Percentiles rank a stretch among this genome's conserved stretches.
These are phyloP conservation scores for Pardosa pseudoannulata DNA, from an alignment of 2,888 invertebrate genomes.

Conservation along the genomic window DNA sequence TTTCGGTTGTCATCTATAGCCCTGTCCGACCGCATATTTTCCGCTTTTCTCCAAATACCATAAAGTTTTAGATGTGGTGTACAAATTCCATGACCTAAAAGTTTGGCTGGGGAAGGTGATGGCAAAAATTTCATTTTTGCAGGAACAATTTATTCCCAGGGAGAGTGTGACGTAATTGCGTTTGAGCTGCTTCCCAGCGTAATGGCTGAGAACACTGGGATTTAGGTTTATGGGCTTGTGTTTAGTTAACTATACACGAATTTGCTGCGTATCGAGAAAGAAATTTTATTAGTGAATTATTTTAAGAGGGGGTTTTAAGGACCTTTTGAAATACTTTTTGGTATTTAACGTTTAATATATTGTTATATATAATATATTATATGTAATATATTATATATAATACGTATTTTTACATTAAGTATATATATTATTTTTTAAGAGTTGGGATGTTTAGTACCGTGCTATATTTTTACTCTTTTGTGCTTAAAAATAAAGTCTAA, in stretches of 20 bases:
- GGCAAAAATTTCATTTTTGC: not conserved
- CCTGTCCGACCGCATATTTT: slow-evolving; percentile 41
- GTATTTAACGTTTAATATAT: no score
- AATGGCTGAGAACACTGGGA: slow-evolving; percentile 8
- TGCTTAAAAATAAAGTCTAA: no score
- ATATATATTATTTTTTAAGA: no score
- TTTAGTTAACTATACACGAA: not conserved
- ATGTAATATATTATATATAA: no score
- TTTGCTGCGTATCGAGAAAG: no score
- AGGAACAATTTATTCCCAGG: not conserved
- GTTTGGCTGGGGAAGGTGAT: not conserved
- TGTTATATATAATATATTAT: no score
- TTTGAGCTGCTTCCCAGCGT: slow-evolving; percentile 5
- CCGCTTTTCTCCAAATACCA: slow-evolving; percentile 46
- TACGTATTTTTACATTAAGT: no score
- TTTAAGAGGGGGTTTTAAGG: no score
- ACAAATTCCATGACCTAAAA: slow-evolving; percentile 14
- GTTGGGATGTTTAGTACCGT: no score
- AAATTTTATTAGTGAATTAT: no score
- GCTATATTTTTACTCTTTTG: no score
- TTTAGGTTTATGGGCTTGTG: slow-evolving; percentile 4
- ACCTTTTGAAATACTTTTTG: no score
- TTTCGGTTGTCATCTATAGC: slow-evolving; percentile 40
- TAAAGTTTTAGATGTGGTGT: slow-evolving; percentile 49
- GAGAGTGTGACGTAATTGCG: slow-evolving; percentile 23